Evolutionary conservation across 2,888 invertebrate species (phyloP).

Genomic region (Julus scandinavius): DNA sequence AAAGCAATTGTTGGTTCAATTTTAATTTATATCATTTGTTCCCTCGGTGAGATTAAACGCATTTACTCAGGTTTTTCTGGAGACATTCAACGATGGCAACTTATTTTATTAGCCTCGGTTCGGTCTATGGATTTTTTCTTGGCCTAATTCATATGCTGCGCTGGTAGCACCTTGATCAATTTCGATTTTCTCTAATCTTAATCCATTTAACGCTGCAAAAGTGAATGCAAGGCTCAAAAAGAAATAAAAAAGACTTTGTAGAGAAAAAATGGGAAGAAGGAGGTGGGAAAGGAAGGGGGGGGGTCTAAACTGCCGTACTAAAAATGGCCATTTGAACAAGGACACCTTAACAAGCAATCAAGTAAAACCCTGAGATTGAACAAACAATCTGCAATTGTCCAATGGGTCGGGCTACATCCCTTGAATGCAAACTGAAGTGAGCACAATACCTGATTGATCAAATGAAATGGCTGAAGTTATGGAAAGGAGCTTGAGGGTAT

Average conservation of each 20-base stretch:
- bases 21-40: slow-evolving; percentile 17
- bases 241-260: background rate
- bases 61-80: background rate
- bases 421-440: background rate
- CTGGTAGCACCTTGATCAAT: slow-evolving; percentile 42
- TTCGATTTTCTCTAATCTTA: slow-evolving; percentile 35
- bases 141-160: slow-evolving; percentile 3
- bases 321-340: slow-evolving; percentile 19
- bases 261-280: background rate
- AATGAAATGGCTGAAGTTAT: slow-evolving; percentile 2
- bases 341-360: slow-evolving; percentile 34
- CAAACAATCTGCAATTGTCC: slow-evolving; percentile 34
- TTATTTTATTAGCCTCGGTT: background rate
- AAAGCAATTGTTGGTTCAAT: background rate
- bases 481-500: background rate
- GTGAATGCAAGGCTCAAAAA: background rate
- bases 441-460: slow-evolving; percentile 22
- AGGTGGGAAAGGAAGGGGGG: background rate
- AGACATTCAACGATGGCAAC: background rate
- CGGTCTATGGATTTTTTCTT: background rate
- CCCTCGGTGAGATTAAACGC: background rate
- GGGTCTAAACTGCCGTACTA: background rate
- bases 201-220: slow-evolving; percentile 30
- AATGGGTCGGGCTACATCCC: slow-evolving; percentile 7
- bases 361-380: slow-evolving; percentile 28